Evolutionary conservation across 2,888 invertebrate species (phyloP).

Genomic region (Teleiodes luculella): DNA sequence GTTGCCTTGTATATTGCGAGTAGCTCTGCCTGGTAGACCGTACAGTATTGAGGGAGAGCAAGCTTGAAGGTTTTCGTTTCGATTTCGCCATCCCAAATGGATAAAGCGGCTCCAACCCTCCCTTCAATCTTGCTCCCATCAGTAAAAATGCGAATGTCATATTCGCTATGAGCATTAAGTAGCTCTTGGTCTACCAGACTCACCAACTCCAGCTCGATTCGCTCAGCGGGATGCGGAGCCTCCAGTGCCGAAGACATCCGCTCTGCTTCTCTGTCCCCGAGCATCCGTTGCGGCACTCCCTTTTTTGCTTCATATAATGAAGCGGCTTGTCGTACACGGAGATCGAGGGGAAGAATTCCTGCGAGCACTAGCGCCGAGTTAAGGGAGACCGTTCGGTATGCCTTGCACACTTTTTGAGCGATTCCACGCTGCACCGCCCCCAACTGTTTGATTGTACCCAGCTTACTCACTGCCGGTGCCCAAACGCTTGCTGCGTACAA

Average conservation of each 20-base stretch:
- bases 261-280: background rate
- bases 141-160: background rate
- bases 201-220: background rate
- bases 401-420: background rate
- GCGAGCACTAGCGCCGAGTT: conserved; percentile 7
- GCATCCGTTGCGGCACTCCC: background rate
- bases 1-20: background rate
- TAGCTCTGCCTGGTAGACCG: background rate
- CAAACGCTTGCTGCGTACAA: background rate
- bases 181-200: no score
- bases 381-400: conserved; percentile 5
- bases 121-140: background rate
- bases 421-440: background rate
- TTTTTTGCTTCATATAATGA: background rate
- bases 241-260: background rate
- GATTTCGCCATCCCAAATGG: background rate
- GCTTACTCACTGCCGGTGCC: background rate
- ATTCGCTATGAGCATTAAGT: background rate
- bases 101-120: background rate
- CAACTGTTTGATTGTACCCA: background rate
- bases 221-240: background rate
- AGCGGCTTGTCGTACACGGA: conserved; percentile 1
- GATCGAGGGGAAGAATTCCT: conserved; percentile 9
- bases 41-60: background rate
- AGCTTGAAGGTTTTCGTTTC: background rate